A percentile compares a stretch with the other conserved stretches of the same genome.
phyloP scores from a whole-genome alignment of 2,113 vertebrate species.

The Malurus alboscapulatus region DNA sequence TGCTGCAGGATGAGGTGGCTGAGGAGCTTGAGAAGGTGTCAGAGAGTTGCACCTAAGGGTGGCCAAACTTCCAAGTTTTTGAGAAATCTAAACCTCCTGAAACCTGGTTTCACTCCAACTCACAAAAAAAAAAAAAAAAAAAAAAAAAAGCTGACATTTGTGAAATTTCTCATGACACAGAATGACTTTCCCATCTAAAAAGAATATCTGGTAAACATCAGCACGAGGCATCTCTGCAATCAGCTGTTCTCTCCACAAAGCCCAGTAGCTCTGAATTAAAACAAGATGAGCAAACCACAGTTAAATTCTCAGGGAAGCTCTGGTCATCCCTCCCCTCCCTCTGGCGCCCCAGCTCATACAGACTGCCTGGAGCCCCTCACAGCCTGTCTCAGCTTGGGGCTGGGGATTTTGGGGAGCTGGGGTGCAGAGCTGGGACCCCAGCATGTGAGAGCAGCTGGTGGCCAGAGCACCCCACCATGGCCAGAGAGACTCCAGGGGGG shows the following conservation, averaged over 20 bases:
- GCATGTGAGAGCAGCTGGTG: neutral
- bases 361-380: neutral
- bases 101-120: neutral
- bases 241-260: neutral
- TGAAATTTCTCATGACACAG: constrained; percentile 17
- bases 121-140: neutral
- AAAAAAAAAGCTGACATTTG: neutral
- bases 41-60: neutral
- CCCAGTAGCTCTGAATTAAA: constrained; percentile 14
- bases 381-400: neutral
- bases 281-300: neutral
- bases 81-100: neutral
- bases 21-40: neutral
- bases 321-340: neutral
- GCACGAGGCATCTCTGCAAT: neutral
- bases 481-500: neutral
- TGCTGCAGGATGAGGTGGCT: neutral
- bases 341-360: neutral
- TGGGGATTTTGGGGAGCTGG: neutral
- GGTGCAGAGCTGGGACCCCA: neutral
- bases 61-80: neutral
- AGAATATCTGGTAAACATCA: constrained; percentile 32
- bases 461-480: neutral
- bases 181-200: neutral
- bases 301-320: neutral